Evolutionary conservation across 2,888 invertebrate species (phyloP).

Genomic region (Xanthorhoe spadicearia): DNA sequence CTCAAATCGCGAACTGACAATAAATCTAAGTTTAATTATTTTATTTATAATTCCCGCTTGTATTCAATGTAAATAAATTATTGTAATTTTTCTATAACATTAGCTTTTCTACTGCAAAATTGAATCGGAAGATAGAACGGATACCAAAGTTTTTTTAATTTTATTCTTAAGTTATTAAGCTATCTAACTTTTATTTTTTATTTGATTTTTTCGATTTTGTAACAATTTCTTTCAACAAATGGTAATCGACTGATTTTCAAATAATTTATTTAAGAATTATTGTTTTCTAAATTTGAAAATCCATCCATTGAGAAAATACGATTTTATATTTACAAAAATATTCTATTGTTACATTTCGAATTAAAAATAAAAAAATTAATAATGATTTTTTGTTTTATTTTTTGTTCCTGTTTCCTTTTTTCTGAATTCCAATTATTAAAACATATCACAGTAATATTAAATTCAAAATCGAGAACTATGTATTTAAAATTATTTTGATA

Average conservation of each 20-base stretch:
- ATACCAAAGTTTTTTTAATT: constrained; percentile 84
- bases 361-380: constrained; percentile 75
- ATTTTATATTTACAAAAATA: constrained; percentile 75
- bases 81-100: constrained; percentile 72
- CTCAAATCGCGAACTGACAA: constrained; percentile 84
- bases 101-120: constrained; percentile 80
- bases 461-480: constrained; percentile 34
- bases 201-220: constrained; percentile 63
- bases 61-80: constrained; percentile 73
- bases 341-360: constrained; percentile 81
- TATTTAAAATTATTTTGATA: constrained; percentile 43
- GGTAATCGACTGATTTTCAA: constrained; percentile 48
- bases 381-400: constrained; percentile 72
- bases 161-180: constrained; percentile 79
- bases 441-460: constrained; percentile 68
- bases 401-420: constrained; percentile 58
- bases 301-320: constrained; percentile 81
- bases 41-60: constrained; percentile 65
- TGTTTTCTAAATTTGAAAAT: constrained; percentile 64
- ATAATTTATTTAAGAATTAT: constrained; percentile 36
- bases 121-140: constrained; percentile 81
- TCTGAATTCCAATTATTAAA: constrained; percentile 60
- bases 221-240: constrained; percentile 55
- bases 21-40: constrained; percentile 77
- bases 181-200: constrained; percentile 68